Evolutionary conservation across 1,140 invertebrate genomes (phyloP).

Genomic region (Cheumatopsyche charites): DNA sequence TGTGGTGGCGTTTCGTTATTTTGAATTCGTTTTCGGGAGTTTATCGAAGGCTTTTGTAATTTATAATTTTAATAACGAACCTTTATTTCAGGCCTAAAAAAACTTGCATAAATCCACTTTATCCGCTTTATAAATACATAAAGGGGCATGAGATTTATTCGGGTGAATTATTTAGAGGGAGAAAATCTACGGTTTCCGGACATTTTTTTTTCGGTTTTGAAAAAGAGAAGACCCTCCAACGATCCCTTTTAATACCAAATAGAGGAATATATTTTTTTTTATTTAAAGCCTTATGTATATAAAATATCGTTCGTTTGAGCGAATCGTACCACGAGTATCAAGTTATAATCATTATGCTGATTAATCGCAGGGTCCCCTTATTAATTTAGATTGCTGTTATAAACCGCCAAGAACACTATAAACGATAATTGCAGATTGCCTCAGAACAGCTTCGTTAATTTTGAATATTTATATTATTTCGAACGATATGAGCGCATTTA

Average conservation of each 20-base stretch:
- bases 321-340: background rate
- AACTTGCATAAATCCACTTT: constrained; percentile 12
- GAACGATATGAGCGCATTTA: no score
- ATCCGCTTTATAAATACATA: constrained; percentile 20
- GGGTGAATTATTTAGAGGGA: constrained; percentile 6
- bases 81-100: background rate
- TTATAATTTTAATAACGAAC: constrained; percentile 21
- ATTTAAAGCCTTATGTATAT: background rate
- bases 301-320: background rate
- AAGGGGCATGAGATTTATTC: constrained; percentile 17
- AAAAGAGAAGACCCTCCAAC: background rate
- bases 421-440: background rate
- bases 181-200: background rate
- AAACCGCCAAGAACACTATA: background rate
- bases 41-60: constrained; percentile 12
- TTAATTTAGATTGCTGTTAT: constrained; percentile 8
- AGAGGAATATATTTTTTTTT: no score
- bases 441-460: no score
- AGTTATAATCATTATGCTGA: background rate
- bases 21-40: background rate
- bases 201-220: background rate
- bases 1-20: background rate
- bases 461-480: no score
- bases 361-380: background rate
- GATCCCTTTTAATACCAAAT: no score